These are phyloP conservation scores for Brachyalestes nurse DNA, from an alignment of 2,797 vertebrate genomes.

Conservation along the genomic window DNA sequence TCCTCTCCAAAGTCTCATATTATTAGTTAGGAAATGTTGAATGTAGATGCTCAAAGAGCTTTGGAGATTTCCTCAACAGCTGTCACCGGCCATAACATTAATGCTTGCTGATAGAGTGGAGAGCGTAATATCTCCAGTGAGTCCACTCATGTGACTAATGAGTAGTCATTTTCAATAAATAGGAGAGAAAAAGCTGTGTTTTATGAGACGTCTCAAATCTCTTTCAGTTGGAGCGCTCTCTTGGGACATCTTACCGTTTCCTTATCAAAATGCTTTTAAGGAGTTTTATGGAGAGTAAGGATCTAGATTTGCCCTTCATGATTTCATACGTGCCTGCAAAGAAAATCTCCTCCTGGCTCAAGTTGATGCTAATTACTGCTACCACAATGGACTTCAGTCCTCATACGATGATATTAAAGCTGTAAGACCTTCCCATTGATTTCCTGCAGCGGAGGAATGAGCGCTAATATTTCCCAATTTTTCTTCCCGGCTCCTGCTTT, in stretches of 20 bases:
- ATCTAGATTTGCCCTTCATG: constrained; percentile 29
- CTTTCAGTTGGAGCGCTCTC: constrained; percentile 26
- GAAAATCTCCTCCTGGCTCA: constrained; percentile 52
- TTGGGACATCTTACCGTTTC: constrained; percentile 29
- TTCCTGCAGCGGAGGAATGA: constrained; percentile 60
- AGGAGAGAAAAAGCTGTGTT: constrained; percentile 44
- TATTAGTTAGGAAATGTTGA: background rate
- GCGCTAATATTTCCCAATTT: constrained; percentile 65
- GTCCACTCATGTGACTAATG: constrained; percentile 48
- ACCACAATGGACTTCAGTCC: constrained; percentile 70
- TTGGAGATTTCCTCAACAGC: constrained; percentile 37
- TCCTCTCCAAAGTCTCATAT: background rate
- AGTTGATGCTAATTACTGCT: constrained; percentile 65
- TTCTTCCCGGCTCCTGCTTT: constrained; percentile 10
- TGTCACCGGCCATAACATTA: constrained; percentile 45
- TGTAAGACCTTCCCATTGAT: constrained; percentile 62
- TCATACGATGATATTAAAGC: constrained; percentile 63
- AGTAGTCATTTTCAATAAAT: constrained; percentile 54
- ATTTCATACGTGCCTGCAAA: constrained; percentile 29
- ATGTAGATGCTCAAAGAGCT: constrained; percentile 19
- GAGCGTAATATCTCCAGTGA: constrained; percentile 49
- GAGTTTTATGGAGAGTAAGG: constrained; percentile 46
- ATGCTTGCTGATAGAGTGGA: constrained; percentile 42
- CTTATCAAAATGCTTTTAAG: constrained; percentile 33
- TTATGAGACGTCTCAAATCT: constrained; percentile 51